phyloP scores from a whole-genome alignment of 1,140 invertebrate genomes.

The Bombyx mandarina region DNA sequence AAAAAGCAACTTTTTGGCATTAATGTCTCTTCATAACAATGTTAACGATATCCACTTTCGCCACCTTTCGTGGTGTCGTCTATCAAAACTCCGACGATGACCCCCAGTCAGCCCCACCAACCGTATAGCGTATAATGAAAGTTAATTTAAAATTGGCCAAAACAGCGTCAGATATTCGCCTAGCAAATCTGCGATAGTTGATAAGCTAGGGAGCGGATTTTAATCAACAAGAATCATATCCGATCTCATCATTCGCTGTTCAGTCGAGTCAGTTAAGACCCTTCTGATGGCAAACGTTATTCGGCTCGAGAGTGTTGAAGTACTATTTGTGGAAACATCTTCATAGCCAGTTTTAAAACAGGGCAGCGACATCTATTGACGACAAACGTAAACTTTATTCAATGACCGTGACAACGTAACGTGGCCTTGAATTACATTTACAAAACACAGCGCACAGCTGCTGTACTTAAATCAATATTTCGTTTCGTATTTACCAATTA shows the following conservation, averaged over 20 bases:
- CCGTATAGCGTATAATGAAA: too few relatives aligned
- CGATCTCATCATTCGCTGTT: slow-evolving; percentile 42
- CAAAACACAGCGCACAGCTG: too few relatives aligned
- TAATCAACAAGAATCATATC: slow-evolving; percentile 50
- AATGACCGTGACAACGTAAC: slow-evolving; percentile 20
- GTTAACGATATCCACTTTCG: too few relatives aligned
- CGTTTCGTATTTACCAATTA: too few relatives aligned
- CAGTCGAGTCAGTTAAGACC: slow-evolving; percentile 47
- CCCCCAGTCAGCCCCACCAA: too few relatives aligned
- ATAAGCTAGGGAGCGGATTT: slow-evolving; percentile 36
- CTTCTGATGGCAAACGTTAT: slow-evolving; percentile 36
- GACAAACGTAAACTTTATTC: slow-evolving; percentile 12
- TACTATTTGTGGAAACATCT: slow-evolving; percentile 10
- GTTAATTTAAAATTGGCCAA: slow-evolving; percentile 21
- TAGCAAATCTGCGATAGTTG: slow-evolving; percentile 51
- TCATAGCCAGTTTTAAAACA: slow-evolving; percentile 21
- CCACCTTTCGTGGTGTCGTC: too few relatives aligned
- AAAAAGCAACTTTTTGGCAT: too few relatives aligned
- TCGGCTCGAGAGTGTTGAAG: background rate
- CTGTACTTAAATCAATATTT: too few relatives aligned
- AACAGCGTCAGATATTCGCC: slow-evolving; percentile 52
- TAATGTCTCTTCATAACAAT: too few relatives aligned
- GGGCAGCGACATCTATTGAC: slow-evolving; percentile 26
- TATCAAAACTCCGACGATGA: too few relatives aligned
- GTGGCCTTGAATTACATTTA: slow-evolving; percentile 9